Conservation (phyloP, 2,113 vertebrate species). For the Xiphophorus hellerii region DNA sequence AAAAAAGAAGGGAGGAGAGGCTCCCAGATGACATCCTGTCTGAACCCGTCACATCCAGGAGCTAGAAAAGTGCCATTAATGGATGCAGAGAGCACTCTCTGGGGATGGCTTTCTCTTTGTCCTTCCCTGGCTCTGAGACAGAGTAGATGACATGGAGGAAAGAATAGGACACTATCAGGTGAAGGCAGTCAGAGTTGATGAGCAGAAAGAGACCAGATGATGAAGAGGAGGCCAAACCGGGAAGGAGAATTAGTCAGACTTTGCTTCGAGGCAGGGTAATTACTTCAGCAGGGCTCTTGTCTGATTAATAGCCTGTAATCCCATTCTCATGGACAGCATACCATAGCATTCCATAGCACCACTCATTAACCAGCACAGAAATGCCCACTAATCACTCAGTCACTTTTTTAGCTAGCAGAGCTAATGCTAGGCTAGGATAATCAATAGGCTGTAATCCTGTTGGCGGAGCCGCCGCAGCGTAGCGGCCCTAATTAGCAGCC, state of each 20-base stretch:
- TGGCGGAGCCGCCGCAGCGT: constrained; percentile 60
- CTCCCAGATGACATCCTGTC: constrained; percentile 52
- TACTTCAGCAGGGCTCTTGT: constrained; percentile 58
- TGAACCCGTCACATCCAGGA: constrained; percentile 52
- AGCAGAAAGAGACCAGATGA: constrained; percentile 9
- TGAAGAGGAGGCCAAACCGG: constrained; percentile 39
- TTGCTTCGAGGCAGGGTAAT: constrained; percentile 59
- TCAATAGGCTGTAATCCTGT: constrained; percentile 77
- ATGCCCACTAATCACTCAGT: constrained; percentile 71
- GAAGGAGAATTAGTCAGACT: constrained; percentile 48
- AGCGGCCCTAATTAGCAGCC: constrained; percentile 73
- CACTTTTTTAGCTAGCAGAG: constrained; percentile 52
- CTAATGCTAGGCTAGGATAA: constrained; percentile 75
- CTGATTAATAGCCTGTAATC: constrained; percentile 79
- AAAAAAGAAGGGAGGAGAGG: constrained; percentile 19
- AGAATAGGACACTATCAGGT: constrained; percentile 1
- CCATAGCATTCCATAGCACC: constrained; percentile 53
- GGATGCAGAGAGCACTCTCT: constrained; percentile 41
- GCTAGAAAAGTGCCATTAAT: constrained; percentile 43
- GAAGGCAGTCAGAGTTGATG: constrained; percentile 18
- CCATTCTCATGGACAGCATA: constrained; percentile 69
- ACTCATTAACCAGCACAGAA: constrained; percentile 78
- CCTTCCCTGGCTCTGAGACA: constrained; percentile 30
- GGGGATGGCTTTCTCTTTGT: constrained; percentile 28
- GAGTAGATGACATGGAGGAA: constrained; percentile 21